Conservation (phyloP, 2,888 invertebrate genomes). For the Chymomyza caudatula region DNA sequence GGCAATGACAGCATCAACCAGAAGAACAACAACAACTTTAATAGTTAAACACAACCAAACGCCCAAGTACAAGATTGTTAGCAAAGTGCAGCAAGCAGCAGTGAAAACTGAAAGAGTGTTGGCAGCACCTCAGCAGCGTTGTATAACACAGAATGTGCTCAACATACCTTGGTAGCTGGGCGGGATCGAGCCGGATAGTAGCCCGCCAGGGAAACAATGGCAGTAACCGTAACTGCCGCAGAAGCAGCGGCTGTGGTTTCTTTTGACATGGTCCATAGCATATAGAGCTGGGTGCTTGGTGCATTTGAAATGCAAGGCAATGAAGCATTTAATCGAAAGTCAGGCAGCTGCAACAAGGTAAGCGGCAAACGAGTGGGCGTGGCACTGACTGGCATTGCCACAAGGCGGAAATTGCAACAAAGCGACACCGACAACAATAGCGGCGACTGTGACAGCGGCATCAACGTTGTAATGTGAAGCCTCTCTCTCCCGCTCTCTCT, state of each 20-base stretch:
- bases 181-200: neutral
- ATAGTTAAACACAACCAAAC: conserved; percentile 40
- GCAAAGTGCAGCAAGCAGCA: conserved; percentile 21
- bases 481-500: no score
- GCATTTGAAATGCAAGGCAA: conserved; percentile 54
- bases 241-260: conserved; percentile 15
- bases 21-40: conserved; percentile 27
- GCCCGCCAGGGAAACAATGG: conserved; percentile 32
- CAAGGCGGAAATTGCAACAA: conserved; percentile 42
- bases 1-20: conserved; percentile 40
- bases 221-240: no score
- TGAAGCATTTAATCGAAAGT: conserved; percentile 62
- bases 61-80: conserved; percentile 47
- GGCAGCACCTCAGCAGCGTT: conserved; percentile 6
- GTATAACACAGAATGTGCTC: neutral
- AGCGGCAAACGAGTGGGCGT: conserved; percentile 23
- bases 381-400: conserved; percentile 11
- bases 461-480: no score
- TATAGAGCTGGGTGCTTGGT: conserved; percentile 11
- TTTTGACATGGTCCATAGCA: conserved; percentile 2
- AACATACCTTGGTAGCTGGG: neutral
- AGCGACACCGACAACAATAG: conserved; percentile 21
- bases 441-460: conserved; percentile 4
- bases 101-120: neutral
- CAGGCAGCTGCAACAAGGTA: conserved; percentile 15